Evolutionary conservation across 2,113 vertebrate species (phyloP).

Genomic region (Pluvialis apricaria): DNA sequence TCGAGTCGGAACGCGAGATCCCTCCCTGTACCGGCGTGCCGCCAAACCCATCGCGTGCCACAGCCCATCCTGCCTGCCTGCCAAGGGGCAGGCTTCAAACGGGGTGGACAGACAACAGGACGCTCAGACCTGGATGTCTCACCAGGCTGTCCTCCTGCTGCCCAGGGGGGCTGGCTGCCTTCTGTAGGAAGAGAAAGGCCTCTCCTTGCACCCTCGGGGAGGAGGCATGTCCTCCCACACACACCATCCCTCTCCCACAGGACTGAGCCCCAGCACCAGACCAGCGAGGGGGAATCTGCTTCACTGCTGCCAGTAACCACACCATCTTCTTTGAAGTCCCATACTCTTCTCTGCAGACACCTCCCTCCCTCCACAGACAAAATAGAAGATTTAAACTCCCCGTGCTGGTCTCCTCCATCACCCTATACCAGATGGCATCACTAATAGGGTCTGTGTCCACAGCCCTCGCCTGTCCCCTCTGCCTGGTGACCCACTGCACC

Average conservation of each 20-base stretch:
- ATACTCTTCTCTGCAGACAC: not conserved
- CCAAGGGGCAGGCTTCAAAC: constrained; percentile 28
- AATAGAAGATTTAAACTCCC: not conserved
- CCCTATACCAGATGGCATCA: not conserved
- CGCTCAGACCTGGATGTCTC: not conserved
- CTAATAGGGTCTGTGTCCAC: not conserved
- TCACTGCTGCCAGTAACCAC: not conserved
- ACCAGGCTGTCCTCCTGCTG: not conserved
- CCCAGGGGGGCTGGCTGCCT: not conserved
- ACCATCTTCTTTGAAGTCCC: not conserved
- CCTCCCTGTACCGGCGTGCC: rapidly evolving
- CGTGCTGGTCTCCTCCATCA: not conserved
- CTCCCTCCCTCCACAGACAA: not conserved
- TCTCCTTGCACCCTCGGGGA: not conserved
- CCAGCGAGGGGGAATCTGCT: no score
- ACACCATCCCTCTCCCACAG: not conserved
- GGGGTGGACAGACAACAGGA: not conserved
- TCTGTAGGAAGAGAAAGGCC: not conserved
- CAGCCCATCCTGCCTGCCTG: constrained; percentile 7
- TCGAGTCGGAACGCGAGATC: rapidly evolving
- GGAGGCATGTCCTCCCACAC: not conserved
- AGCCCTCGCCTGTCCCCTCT: not conserved
- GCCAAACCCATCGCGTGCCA: not conserved
- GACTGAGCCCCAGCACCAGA: no score
- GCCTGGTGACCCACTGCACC: not conserved